These are phyloP conservation scores for Pterocles gutturalis DNA, from an alignment of 2,113 vertebrate genomes.

Conservation along the genomic window DNA sequence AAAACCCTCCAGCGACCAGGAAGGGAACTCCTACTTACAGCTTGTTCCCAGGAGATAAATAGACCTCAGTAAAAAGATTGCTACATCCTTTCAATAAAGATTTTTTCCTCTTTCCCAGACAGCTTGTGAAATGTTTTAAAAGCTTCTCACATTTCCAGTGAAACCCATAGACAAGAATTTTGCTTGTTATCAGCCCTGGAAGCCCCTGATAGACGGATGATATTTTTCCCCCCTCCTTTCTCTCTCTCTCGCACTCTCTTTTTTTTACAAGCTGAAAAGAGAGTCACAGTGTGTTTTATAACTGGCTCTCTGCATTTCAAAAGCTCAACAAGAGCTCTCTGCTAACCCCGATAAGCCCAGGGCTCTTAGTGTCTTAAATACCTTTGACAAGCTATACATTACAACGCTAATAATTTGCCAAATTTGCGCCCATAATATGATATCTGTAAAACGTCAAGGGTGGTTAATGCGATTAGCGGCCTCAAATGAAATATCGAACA, in stretches of 20 bases:
- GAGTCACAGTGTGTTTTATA: conserved; percentile 85
- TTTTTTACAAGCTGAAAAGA: conserved; percentile 81
- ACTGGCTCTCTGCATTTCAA: conserved; percentile 85
- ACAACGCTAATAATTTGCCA: conserved; percentile 90
- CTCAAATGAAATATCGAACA: conserved; percentile 93
- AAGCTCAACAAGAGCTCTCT: conserved; percentile 84
- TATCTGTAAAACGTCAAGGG: conserved; percentile 92
- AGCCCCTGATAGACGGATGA: conserved; percentile 83
- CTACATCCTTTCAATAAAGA: conserved; percentile 87
- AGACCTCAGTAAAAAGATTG: conserved; percentile 83
- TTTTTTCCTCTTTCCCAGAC: conserved; percentile 82
- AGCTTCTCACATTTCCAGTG: conserved; percentile 84
- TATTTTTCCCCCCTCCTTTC: conserved; percentile 69
- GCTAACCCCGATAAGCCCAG: conserved; percentile 88
- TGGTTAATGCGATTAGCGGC: conserved; percentile 91
- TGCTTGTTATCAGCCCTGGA: conserved; percentile 85
- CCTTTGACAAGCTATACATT: conserved; percentile 90
- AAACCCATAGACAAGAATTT: conserved; percentile 83
- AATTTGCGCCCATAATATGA: conserved; percentile 92
- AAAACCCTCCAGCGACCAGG: conserved; percentile 15
- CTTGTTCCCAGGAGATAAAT: conserved; percentile 80
- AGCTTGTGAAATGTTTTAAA: conserved; percentile 87
- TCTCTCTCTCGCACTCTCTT: conserved; percentile 53
- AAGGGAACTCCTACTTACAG: conserved; percentile 79
- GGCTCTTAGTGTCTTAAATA: conserved; percentile 87